Evolutionary conservation across 2,888 invertebrate genomes (phyloP), one percentile per base, ranked within the genome.

Genomic region (Epinotia ramella): DNA sequence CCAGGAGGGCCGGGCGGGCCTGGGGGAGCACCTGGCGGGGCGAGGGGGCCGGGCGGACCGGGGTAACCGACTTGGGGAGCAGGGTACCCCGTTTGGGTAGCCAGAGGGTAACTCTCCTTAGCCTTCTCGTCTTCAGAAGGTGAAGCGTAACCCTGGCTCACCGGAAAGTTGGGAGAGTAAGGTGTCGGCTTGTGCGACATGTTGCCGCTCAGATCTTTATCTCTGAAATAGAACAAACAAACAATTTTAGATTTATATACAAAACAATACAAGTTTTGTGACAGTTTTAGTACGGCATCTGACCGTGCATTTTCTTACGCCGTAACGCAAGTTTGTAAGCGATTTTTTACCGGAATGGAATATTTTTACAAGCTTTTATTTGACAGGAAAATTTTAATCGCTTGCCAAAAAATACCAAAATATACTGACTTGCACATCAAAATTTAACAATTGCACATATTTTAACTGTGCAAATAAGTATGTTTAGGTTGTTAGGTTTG

Each of bases 141-240:
- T 20, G 90, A 89, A 72, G 82, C 89, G 85, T 94, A 94, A 11
- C 94, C 94, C 80, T 92, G 92, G 79, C 87, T 88, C 65, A 81
- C 78, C 9, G 95, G 94, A 79, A 92, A 95, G 81, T 94, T 94
- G 24, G 94, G 94, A 4, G 94, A 88, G 76, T 92, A 94, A 20
- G 93, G 91, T 16, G 87, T 88, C 68, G 83, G 88, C 82, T 93
- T 91, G 81, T 94, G 93, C 1, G 94, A 94, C 94, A 94, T 94
- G n/a, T 79, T 89, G 49, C n/a, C 60, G 9, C 44, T 66, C 24
- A 71, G 64, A 62, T 71, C n/a, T 44, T 9, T 62, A 13, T 62
- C 13, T 49, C 76, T 76, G 76, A 28, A 76, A 76, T 69, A 28
- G 33, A 73, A 46, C 3, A 74, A 74, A 73, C 24, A 64, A 64